phyloP scores from a whole-genome alignment of 2,797 vertebrate genomes.

The Alfaro cultratus region DNA sequence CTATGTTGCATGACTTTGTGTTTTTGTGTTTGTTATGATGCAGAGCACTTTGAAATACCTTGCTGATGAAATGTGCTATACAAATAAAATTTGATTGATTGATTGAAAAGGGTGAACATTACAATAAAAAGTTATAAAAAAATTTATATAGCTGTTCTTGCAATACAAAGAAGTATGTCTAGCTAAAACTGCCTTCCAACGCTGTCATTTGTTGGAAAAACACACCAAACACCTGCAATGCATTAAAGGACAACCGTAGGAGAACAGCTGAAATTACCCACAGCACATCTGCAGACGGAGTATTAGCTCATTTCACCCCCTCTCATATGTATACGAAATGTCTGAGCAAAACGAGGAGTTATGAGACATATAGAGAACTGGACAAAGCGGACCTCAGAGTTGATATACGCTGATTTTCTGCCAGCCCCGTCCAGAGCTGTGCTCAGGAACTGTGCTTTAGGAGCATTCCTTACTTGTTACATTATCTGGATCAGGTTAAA shows the following conservation, averaged over 20 bases:
- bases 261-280: slow-evolving; percentile 30
- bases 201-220: not conserved
- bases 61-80: too few relatives aligned
- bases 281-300: slow-evolving; percentile 46
- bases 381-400: slow-evolving; percentile 42
- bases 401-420: slow-evolving; percentile 32
- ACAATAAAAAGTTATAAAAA: too few relatives aligned
- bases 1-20: too few relatives aligned
- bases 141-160: too few relatives aligned
- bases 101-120: too few relatives aligned
- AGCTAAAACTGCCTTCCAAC: not conserved
- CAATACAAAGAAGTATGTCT: not conserved
- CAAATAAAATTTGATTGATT: too few relatives aligned
- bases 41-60: too few relatives aligned
- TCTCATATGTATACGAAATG: slow-evolving; percentile 26
- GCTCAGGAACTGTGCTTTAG: slow-evolving; percentile 32
- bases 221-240: slow-evolving; percentile 37
- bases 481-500: slow-evolving; percentile 59
- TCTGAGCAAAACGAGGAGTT: slow-evolving; percentile 16
- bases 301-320: slow-evolving; percentile 49
- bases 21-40: too few relatives aligned
- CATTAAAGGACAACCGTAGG: slow-evolving; percentile 29
- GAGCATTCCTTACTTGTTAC: slow-evolving; percentile 64
- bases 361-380: slow-evolving; percentile 28
- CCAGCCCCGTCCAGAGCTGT: slow-evolving; percentile 43